Evolutionary conservation across 2,888 invertebrate genomes (phyloP), one percentile per base, ranked within the genome.

Genomic region (Kryphioiulus occultus): DNA sequence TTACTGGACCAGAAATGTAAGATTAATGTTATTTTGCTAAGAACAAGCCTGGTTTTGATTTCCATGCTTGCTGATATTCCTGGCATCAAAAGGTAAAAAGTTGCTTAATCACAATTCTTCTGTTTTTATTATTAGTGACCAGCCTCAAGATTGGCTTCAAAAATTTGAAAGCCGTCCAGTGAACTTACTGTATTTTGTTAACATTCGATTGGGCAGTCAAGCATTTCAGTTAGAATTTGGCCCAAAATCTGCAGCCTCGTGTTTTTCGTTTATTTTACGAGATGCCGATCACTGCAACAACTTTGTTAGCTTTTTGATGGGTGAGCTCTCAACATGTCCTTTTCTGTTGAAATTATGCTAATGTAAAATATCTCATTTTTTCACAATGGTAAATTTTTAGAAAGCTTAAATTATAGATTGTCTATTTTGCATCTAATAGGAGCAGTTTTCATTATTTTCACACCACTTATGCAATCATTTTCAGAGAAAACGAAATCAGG

Each of bases 271-370:
- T 68, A 22, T 88, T 30, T 32, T 88, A 26, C 39, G 88, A 26
- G 88, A 88, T 86, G 87, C 88, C 3, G 87, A 87, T 59, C 88
- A 86, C 22, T 88, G 88, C 44, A 88, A 88, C 68, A 85, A 59
- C 26, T 88, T 88, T 30, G 53, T 88, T 12, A 44, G 47, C 22
- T 88, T 83, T 19, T 35, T 88, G 9, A 53, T 84, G 26, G 88
- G 86, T 87, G 26, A 59, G 82, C 7, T 47, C n/a, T n/a, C 5
- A 44, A 10, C 44, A 87, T 84, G 22, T 30, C 30, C 53, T 53
- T 19, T 26, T 22, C 5, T 53, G 35, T 4, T 22, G n/a, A 35
- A 35, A 35, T 35, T 4, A 35, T 2, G 35, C 35, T 22, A 47
- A 84, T 53, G 26, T 10, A 22, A 87, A 39, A 39, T 84, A 22